Conservation (phyloP, 1,140 invertebrate genomes). For the Plutomurus gul region DNA sequence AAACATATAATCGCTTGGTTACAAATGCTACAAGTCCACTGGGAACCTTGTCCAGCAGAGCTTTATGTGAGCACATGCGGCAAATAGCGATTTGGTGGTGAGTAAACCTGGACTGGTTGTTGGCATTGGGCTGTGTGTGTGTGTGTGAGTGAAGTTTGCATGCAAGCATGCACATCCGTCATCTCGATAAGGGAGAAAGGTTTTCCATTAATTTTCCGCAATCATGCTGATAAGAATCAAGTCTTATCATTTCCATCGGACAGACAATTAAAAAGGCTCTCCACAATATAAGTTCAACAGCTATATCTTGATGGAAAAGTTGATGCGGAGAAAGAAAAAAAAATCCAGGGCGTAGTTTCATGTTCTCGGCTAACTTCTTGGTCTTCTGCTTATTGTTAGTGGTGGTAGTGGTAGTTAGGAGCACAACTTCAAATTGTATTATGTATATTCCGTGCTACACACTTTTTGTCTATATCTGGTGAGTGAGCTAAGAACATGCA, state of each 20-base stretch:
- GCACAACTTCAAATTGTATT: too few species aligned
- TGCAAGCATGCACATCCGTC: slow-evolving; percentile 44
- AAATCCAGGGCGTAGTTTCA: slow-evolving; percentile 34
- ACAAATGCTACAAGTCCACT: too few species aligned
- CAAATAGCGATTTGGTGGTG: background rate
- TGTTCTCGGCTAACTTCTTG: slow-evolving; percentile 31
- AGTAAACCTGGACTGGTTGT: slow-evolving; percentile 12
- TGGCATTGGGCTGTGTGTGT: background rate
- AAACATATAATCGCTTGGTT: too few species aligned
- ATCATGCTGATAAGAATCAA: slow-evolving; percentile 48
- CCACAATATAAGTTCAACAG: slow-evolving; percentile 36
- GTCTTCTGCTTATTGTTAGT: background rate
- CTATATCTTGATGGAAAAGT: slow-evolving; percentile 34
- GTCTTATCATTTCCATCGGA: slow-evolving; percentile 45
- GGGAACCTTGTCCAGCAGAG: background rate
- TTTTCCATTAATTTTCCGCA: slow-evolving; percentile 51
- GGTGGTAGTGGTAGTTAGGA: background rate
- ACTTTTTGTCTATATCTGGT: too few species aligned
- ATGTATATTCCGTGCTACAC: too few species aligned
- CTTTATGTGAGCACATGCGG: background rate
- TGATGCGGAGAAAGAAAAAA: slow-evolving; percentile 30
- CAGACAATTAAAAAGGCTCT: slow-evolving; percentile 51
- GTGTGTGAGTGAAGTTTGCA: slow-evolving; percentile 25
- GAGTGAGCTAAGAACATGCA: too few species aligned
- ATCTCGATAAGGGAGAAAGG: slow-evolving; percentile 48